Evolutionary conservation across 2,113 vertebrate species (phyloP).

Genomic region (Excalfactoria chinensis): DNA sequence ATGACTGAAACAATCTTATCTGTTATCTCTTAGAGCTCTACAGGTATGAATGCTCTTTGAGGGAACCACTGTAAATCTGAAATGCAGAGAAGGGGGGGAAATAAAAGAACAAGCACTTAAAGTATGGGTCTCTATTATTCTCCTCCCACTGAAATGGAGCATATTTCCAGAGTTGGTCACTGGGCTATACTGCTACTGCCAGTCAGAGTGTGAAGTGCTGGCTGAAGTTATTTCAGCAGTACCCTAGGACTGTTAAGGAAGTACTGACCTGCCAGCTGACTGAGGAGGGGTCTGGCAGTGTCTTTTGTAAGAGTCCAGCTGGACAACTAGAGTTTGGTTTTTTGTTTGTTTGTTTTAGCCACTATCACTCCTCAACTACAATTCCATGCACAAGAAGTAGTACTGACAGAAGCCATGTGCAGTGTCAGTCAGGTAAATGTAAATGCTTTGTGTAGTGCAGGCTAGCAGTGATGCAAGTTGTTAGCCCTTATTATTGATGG

Average conservation of each 20-base stretch:
- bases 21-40: slow-evolving; percentile 68
- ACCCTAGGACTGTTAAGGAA: not conserved
- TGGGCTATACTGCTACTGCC: not conserved
- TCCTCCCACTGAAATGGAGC: not conserved
- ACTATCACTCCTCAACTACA: not conserved
- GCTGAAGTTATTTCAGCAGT: not conserved
- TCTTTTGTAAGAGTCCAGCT: not conserved
- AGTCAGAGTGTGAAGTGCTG: not conserved
- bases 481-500: not conserved
- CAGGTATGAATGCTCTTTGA: slow-evolving; percentile 67
- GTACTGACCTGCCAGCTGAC: not conserved
- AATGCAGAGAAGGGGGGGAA: slow-evolving; percentile 56
- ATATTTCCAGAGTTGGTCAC: not conserved
- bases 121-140: not conserved
- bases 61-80: slow-evolving; percentile 78
- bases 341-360: not conserved
- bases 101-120: not conserved
- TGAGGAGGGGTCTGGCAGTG: not conserved
- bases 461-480: not conserved
- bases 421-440: not conserved
- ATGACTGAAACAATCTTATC: slow-evolving; percentile 65
- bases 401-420: accelerated
- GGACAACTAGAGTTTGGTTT: not conserved
- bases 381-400: not conserved
- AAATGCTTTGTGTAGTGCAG: not conserved